Percentiles rank a stretch among this genome's conserved stretches.
phyloP scores from a whole-genome alignment of 2,888 invertebrate species.

The Folsomia candida region DNA sequence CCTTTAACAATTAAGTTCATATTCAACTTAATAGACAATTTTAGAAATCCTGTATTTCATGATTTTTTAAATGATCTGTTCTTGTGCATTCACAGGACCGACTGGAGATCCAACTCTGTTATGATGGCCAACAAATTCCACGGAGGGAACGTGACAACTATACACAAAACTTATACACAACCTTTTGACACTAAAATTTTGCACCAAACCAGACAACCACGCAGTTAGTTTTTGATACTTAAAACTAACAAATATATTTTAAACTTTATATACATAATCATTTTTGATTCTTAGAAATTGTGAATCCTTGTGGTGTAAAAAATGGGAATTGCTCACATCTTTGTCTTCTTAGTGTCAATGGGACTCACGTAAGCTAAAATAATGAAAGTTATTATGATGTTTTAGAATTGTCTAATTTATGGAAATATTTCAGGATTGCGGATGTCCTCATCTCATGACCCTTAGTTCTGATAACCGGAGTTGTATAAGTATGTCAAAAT shows the following conservation, averaged over 20 bases:
- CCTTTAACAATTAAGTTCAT: too few species aligned
- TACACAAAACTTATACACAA: conserved; percentile 79
- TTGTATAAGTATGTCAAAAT: conserved; percentile 62
- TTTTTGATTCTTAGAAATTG: conserved; percentile 51
- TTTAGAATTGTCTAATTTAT: not conserved
- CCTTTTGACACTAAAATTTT: conserved; percentile 86
- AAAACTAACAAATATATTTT: not conserved
- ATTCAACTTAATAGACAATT: too few species aligned
- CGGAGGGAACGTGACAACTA: conserved; percentile 69
- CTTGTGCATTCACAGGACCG: too few species aligned
- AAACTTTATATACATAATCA: not conserved
- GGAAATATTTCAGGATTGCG: too few species aligned
- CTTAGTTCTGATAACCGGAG: conserved; percentile 65
- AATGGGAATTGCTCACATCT: conserved; percentile 80
- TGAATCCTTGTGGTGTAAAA: conserved; percentile 67
- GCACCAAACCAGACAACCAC: conserved; percentile 73
- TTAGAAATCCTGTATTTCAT: too few species aligned
- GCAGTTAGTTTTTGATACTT: conserved; percentile 53
- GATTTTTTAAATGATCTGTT: too few species aligned
- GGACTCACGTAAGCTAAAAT: conserved; percentile 56
- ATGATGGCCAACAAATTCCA: conserved; percentile 85
- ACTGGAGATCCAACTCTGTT: conserved; percentile 73
- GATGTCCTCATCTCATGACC: conserved; percentile 84
- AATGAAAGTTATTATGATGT: not conserved
- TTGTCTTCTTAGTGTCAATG: conserved; percentile 69